phyloP scores from a whole-genome alignment of 23 tunicate genomes.

The Aplidium turbinatum region DNA sequence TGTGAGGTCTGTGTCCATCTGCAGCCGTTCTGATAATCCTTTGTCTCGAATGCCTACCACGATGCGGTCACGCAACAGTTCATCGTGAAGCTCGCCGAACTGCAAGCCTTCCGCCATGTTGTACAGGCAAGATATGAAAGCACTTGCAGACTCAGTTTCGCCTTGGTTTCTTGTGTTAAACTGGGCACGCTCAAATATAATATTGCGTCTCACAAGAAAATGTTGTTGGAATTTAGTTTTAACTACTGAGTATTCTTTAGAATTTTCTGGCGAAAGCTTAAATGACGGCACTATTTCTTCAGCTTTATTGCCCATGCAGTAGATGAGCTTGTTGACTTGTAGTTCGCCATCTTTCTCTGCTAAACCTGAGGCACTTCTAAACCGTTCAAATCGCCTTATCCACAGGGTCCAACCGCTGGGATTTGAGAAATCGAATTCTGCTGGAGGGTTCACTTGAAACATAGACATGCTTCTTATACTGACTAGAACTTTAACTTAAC shows the following conservation, averaged over 20 bases:
- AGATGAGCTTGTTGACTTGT: conserved; percentile 19
- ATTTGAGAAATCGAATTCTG: conserved; percentile 5
- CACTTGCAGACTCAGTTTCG: conserved; percentile 7
- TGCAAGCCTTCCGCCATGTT: conserved; percentile 4
- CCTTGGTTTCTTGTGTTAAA: conserved; percentile 25
- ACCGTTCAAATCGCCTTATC: conserved; percentile 26
- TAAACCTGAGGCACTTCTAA: conserved; percentile 4
- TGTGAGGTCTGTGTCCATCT: conserved; percentile 26
- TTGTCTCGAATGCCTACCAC: conserved; percentile 17
- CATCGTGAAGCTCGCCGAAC: conserved; percentile 14
- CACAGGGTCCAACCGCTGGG: conserved; percentile 11
- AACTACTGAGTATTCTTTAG: not conserved
- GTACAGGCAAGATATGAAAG: conserved; percentile 12
- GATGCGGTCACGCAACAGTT: conserved; percentile 15
- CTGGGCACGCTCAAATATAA: conserved; percentile 23
- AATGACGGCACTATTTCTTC: conserved; percentile 21
- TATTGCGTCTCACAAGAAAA: conserved; percentile 8
- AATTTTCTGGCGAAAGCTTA: not conserved
- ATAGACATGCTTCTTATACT: too few species aligned
- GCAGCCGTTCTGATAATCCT: conserved; percentile 20
- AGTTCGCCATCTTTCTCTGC: not conserved
- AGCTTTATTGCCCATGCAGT: conserved; percentile 11
- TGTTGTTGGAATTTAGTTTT: conserved; percentile 7
- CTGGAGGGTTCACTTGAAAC: conserved; percentile 21
- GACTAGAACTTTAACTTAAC: too few species aligned